Evolutionary conservation across 2,113 vertebrate genomes (phyloP), one percentile per base, ranked within the genome.

Genomic region (Protobothrops mucrosquamatus): DNA sequence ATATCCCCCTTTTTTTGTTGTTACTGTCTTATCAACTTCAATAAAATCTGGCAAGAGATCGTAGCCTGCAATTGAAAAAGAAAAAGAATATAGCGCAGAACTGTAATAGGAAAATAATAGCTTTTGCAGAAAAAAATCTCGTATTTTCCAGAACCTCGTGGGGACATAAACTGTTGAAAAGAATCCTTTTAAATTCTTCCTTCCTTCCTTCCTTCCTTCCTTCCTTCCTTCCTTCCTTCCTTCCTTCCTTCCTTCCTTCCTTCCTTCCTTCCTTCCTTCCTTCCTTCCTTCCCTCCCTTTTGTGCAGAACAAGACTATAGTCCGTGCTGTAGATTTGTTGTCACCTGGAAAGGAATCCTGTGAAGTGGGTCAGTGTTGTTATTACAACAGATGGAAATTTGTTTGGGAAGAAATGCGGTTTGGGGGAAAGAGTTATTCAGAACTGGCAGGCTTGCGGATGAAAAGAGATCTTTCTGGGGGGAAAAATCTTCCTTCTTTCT

Each of bases 331-430:
- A 69, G 88, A 20, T 88, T 94, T 92, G 26, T 94, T 87, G 64
- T 87, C 88, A 61, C 51, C 94, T 94, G 93, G 20, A 88, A 93
- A 12, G 4, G 51, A 93, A 69, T 88, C 22, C 61, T 48, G 88
- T 69, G 29, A 92, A 89, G 10, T 57, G 61, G 69, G 59, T 81
- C 2, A 39, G 1, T 10, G 7, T 1, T 12, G 61, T 29, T 91
- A 51, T 91, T 5, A 0, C 34, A 87, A 94, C n/a, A 89, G 94
- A 85, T 26, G 56, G 52, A 56, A 26, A 91, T 55, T 81, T 91
- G 91, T 92, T 92, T 92, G 39, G n/a, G n/a, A 92, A 2, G 24
- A 23, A 87, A 90, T 95, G 85, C 39, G 15, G 0, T 39, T 93
- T 93, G 15, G 23, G 55, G 11, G 14, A 52, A 51, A 8, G 89